Evolutionary conservation across 2,888 invertebrate species (phyloP).

Genomic region (Sialis lutaria): DNA sequence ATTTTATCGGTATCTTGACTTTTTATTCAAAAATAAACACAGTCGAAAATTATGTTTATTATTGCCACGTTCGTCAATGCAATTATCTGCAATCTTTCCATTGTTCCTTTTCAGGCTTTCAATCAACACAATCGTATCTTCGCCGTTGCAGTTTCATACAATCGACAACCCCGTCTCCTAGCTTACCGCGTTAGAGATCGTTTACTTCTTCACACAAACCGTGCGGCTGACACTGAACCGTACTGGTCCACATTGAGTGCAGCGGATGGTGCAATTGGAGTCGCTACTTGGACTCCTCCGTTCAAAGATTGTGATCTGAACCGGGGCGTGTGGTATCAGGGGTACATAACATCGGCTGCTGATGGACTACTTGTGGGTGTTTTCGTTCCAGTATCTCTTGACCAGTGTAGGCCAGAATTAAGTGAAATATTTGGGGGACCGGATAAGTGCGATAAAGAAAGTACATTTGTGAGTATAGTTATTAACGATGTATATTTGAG

Average conservation of each 20-base stretch:
- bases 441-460: slow-evolving; percentile 36
- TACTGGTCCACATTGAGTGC: too few species aligned
- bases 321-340: slow-evolving; percentile 21
- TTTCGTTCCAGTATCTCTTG: slow-evolving; percentile 34
- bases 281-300: slow-evolving; percentile 19
- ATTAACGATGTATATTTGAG: too few species aligned
- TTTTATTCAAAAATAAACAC: too few species aligned
- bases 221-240: background rate
- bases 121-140: slow-evolving; percentile 2
- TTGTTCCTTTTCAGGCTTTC: background rate
- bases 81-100: too few species aligned
- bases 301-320: slow-evolving; percentile 24
- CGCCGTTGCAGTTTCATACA: background rate
- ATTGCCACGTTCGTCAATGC: too few species aligned
- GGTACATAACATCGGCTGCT: slow-evolving; percentile 17
- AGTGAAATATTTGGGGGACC: slow-evolving; percentile 47
- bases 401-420: slow-evolving; percentile 56
- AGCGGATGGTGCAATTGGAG: too few species aligned
- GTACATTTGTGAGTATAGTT: slow-evolving; percentile 25
- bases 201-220: background rate
- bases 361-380: slow-evolving; percentile 16
- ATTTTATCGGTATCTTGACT: too few species aligned
- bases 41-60: too few species aligned
- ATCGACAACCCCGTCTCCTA: background rate
- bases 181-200: slow-evolving; percentile 2